Evolutionary conservation across 2,888 invertebrate species (phyloP).

Genomic region (Leptothorax acervorum): DNA sequence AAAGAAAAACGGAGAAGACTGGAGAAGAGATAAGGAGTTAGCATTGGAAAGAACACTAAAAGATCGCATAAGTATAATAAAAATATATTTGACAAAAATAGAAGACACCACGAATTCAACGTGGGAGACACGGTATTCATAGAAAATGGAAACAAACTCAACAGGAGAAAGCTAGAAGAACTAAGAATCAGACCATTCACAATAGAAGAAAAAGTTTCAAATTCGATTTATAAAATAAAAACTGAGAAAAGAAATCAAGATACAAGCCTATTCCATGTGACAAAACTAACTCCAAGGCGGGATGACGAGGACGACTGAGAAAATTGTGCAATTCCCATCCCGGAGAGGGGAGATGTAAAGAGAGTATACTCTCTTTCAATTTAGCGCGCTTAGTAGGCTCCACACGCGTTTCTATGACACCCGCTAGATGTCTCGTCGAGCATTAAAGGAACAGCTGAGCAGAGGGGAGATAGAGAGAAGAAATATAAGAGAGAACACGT

Average conservation of each 20-base stretch:
- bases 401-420: background rate
- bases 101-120: constrained; percentile 73
- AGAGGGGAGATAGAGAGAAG: background rate
- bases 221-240: background rate
- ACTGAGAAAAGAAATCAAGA: constrained; percentile 17
- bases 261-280: constrained; percentile 6
- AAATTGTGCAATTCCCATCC: background rate
- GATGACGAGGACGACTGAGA: background rate
- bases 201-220: constrained; percentile 67
- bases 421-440: background rate
- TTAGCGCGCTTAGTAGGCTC: background rate
- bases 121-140: constrained; percentile 76
- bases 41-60: constrained; percentile 10
- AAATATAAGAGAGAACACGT: background rate
- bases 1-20: constrained; percentile 21
- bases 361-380: constrained; percentile 7
- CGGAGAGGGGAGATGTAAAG: constrained; percentile 27
- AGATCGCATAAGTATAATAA: constrained; percentile 37
- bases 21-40: constrained; percentile 21
- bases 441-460: background rate
- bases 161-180: constrained; percentile 75
- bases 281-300: background rate
- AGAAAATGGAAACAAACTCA: constrained; percentile 77
- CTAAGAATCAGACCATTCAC: constrained; percentile 61
- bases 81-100: constrained; percentile 34